Conservation (phyloP, 2,888 invertebrate genomes). For the Parnassius orleans region DNA sequence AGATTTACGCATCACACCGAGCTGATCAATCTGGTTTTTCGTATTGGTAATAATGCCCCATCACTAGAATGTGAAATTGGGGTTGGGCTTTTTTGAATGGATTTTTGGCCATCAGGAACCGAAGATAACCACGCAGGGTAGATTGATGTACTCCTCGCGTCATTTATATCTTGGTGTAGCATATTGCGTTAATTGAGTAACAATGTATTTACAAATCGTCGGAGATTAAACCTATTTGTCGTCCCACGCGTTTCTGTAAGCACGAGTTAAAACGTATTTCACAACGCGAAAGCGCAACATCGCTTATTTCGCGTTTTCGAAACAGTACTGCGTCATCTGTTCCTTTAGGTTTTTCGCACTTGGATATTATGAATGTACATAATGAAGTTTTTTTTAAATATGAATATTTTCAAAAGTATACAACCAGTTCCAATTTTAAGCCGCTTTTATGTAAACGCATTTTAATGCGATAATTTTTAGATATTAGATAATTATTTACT, state of each 20-base stretch:
- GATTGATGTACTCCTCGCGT: no score
- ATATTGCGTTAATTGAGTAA: conserved; percentile 34
- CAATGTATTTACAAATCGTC: conserved; percentile 49
- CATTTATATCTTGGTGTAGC: conserved; percentile 16
- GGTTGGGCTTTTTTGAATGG: no score
- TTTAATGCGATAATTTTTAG: no score
- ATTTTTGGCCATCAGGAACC: no score
- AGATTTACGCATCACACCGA: no score
- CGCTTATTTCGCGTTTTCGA: conserved; percentile 79
- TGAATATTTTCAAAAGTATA: not conserved
- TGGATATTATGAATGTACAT: conserved; percentile 34
- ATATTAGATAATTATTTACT: no score
- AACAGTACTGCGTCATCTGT: conserved; percentile 75
- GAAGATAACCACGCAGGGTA: no score
- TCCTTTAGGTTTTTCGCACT: conserved; percentile 57
- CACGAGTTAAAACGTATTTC: conserved; percentile 70
- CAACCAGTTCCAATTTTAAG: not conserved
- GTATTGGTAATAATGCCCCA: no score
- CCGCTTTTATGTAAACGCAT: no score
- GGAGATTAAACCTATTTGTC: conserved; percentile 73
- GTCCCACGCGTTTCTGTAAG: conserved; percentile 77
- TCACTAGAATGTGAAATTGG: no score
- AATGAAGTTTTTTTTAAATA: not conserved
- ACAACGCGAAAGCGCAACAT: conserved; percentile 76
- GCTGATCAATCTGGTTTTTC: no score